A percentile compares a stretch with the other conserved stretches of the same genome.
phyloP scores from a whole-genome alignment of 2,113 vertebrate genomes.

The Datnioides undecimradiatus region DNA sequence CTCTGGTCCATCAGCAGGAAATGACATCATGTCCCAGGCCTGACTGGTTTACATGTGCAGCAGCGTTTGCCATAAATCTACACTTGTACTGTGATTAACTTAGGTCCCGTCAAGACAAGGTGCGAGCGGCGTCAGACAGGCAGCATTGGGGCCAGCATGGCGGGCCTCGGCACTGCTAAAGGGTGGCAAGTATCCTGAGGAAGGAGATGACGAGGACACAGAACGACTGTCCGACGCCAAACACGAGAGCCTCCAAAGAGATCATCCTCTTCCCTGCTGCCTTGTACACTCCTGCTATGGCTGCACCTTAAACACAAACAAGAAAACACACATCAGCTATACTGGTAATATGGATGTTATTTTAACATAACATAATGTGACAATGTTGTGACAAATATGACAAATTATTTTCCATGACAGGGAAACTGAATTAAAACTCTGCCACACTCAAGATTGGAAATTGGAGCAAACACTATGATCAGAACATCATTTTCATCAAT shows the following conservation, averaged over 20 bases:
- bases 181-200: constrained; percentile 92
- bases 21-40: constrained; percentile 34
- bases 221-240: constrained; percentile 95
- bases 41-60: not conserved
- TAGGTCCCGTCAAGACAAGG: not conserved
- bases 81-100: not conserved
- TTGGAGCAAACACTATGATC: too few species aligned
- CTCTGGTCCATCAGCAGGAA: constrained; percentile 15
- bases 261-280: constrained; percentile 96
- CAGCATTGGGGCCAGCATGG: not conserved
- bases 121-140: not conserved
- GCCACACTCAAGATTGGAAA: too few species aligned
- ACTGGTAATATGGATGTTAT: too few species aligned
- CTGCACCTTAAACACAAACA: constrained; percentile 87
- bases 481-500: too few species aligned
- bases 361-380: too few species aligned
- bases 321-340: too few species aligned
- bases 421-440: too few species aligned
- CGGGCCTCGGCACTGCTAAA: constrained; percentile 82
- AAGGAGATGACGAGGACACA: constrained; percentile 94
- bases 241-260: constrained; percentile 91
- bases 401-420: too few species aligned
- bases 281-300: constrained; percentile 96
- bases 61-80: not conserved
- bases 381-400: too few species aligned